Evolutionary conservation across 1,140 invertebrate species (phyloP).

Genomic region (Drosophila kikkawai): DNA sequence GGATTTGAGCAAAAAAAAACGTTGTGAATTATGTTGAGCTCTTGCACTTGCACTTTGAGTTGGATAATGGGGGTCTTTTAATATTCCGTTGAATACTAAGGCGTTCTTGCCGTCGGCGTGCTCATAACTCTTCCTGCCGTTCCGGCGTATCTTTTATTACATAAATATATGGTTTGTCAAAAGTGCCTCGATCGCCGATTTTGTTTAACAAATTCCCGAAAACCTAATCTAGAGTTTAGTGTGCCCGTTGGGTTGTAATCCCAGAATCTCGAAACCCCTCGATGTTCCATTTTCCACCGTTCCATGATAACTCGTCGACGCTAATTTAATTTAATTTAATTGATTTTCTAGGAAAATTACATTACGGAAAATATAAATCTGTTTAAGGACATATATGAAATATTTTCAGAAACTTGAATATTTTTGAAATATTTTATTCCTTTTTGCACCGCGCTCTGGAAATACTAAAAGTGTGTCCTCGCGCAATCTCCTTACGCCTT

Average conservation of each 20-base stretch:
- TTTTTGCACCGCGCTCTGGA: too few relatives aligned
- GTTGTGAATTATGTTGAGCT: slow-evolving; percentile 16
- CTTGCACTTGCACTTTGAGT: slow-evolving; percentile 12
- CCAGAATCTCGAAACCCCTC: too few relatives aligned
- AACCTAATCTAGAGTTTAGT: not conserved
- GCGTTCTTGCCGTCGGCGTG: not conserved
- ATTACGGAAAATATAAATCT: too few relatives aligned
- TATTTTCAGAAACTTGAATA: too few relatives aligned
- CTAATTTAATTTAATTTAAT: too few relatives aligned
- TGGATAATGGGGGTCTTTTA: not conserved
- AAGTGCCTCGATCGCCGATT: slow-evolving; percentile 18
- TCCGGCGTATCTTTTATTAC: slow-evolving; percentile 28
- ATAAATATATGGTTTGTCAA: slow-evolving; percentile 33
- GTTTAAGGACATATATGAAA: too few relatives aligned
- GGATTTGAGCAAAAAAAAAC: slow-evolving; percentile 21
- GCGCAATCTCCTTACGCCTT: too few relatives aligned
- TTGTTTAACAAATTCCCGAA: slow-evolving; percentile 35
- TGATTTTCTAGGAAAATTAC: too few relatives aligned
- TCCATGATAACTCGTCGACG: too few relatives aligned
- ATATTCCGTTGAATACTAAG: slow-evolving; percentile 5
- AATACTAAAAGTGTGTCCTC: too few relatives aligned
- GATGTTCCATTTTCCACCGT: too few relatives aligned
- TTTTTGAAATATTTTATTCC: too few relatives aligned
- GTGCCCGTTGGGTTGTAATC: not conserved
- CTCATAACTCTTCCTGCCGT: slow-evolving; percentile 14